Evolutionary conservation across 2,888 invertebrate species (phyloP).

Genomic region (Rotaria sp.): DNA sequence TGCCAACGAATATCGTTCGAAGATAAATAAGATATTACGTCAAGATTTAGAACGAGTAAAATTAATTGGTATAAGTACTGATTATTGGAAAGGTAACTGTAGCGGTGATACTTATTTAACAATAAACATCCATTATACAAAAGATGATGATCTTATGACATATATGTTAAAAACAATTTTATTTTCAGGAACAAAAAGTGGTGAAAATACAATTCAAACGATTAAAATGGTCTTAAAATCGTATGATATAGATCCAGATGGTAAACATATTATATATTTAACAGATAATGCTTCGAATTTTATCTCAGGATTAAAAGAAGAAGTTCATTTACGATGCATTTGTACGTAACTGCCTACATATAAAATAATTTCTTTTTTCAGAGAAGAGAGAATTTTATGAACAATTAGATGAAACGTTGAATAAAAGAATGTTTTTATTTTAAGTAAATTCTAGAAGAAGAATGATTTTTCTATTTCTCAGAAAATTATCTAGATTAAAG

Average conservation of each 20-base stretch:
- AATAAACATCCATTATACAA: background rate
- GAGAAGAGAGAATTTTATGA: too few relatives aligned
- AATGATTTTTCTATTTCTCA: too few relatives aligned
- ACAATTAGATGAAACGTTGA: too few relatives aligned
- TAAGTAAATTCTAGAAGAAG: too few relatives aligned
- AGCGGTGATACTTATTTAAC: background rate
- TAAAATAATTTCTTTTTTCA: too few relatives aligned
- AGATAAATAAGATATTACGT: background rate
- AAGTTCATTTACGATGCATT: background rate
- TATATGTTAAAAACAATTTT: background rate
- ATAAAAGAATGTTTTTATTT: too few relatives aligned
- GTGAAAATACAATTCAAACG: background rate
- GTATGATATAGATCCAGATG: background rate
- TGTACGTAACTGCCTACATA: background rate
- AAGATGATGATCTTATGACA: background rate
- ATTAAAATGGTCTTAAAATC: background rate
- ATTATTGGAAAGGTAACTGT: background rate
- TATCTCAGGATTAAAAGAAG: background rate
- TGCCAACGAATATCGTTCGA: background rate
- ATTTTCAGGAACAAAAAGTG: background rate
- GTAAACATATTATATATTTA: background rate
- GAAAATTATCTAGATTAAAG: too few relatives aligned
- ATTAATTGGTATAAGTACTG: background rate
- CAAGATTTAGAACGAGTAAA: background rate
- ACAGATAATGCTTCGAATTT: background rate